Conservation (phyloP, 2,113 vertebrate genomes). For the Crotalus horridus region DNA sequence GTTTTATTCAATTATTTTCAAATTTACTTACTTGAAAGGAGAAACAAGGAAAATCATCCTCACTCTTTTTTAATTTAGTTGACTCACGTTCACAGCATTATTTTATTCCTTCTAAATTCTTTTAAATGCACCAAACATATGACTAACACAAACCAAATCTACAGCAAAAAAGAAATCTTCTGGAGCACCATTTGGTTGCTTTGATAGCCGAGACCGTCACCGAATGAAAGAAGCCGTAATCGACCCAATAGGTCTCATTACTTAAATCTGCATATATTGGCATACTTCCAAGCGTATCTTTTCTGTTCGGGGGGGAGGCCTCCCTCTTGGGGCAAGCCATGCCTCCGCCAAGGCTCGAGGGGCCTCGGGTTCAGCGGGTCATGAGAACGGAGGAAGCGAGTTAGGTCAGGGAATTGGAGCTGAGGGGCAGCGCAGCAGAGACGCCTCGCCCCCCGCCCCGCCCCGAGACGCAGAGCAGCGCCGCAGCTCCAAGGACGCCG, state of each 20-base stretch:
- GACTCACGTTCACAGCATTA: neutral
- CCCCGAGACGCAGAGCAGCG: neutral
- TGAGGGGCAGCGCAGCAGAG: too few relatives aligned
- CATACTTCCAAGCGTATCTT: too few relatives aligned
- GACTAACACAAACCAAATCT: too few relatives aligned
- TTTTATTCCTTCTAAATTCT: neutral
- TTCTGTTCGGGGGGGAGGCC: too few relatives aligned
- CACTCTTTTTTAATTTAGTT: neutral
- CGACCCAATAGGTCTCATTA: rapidly evolving
- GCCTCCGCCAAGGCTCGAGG: too few relatives aligned
- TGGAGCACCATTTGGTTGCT: too few relatives aligned
- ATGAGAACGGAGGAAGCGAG: neutral
- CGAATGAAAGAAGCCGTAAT: rapidly evolving
- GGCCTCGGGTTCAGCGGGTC: neutral
- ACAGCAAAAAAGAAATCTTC: too few relatives aligned
- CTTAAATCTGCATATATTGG: too few relatives aligned
- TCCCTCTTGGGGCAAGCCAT: too few relatives aligned
- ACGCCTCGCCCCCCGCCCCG: neutral
- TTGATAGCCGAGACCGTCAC: too few relatives aligned
- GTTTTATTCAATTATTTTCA: neutral
- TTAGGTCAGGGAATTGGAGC: neutral
- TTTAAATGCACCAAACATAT: neutral
- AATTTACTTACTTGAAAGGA: neutral
- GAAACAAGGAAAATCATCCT: neutral
- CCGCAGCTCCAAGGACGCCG: neutral